phyloP scores from a whole-genome alignment of 2,797 vertebrate species.

The Poecilia gillii region DNA sequence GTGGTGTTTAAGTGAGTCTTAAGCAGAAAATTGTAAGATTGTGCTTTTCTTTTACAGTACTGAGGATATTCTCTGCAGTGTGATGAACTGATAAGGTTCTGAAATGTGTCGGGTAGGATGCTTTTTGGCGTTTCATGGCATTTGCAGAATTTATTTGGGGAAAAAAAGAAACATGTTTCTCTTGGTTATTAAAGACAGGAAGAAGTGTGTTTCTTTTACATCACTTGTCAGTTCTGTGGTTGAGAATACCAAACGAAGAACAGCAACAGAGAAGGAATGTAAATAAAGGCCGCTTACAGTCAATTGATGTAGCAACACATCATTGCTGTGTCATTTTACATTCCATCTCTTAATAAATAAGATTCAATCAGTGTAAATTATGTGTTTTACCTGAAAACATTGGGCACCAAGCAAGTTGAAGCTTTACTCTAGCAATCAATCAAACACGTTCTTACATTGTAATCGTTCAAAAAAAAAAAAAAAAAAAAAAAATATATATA shows the following conservation, averaged over 20 bases:
- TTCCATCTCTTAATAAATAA: background rate
- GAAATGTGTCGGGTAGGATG: background rate
- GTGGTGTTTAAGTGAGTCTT: background rate
- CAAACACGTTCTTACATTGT: background rate
- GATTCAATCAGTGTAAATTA: background rate
- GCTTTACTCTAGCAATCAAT: background rate
- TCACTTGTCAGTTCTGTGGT: background rate
- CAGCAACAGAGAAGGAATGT: background rate
- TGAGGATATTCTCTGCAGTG: background rate
- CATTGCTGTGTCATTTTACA: background rate
- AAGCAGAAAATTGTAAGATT: background rate
- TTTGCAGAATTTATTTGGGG: background rate
- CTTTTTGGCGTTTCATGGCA: background rate
- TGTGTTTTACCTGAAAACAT: background rate
- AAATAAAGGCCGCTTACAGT: background rate
- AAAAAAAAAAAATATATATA: too few species aligned
- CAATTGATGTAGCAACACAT: background rate
- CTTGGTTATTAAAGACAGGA: background rate
- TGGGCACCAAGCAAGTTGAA: background rate
- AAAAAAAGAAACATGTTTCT: background rate
- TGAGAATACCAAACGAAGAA: background rate
- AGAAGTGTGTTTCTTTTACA: background rate
- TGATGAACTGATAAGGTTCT: background rate
- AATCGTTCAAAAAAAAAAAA: too few species aligned
- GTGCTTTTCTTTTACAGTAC: background rate